These are phyloP conservation scores for Eumacrocentrus americanus DNA, from an alignment of 2,888 invertebrate species.

Conservation along the genomic window DNA sequence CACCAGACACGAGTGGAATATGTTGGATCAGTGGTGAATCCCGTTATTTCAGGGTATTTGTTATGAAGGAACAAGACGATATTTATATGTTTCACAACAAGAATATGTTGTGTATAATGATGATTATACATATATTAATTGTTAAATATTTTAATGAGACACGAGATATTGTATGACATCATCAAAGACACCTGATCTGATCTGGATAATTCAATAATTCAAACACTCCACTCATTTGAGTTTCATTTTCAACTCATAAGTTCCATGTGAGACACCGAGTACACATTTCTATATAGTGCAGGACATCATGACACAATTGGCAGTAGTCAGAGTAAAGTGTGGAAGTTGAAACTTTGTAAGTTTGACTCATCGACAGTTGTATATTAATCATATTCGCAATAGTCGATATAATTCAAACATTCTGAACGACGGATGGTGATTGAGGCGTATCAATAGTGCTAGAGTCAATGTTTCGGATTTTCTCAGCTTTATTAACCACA, in stretches of 20 bases:
- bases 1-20: no score
- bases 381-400: not conserved
- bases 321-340: constrained; percentile 58
- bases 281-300: constrained; percentile 40
- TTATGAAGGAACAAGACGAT: no score
- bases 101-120: not conserved
- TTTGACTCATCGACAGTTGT: not conserved
- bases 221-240: constrained; percentile 8
- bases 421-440: not conserved
- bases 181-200: not conserved
- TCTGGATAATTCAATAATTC: not conserved
- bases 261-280: constrained; percentile 48
- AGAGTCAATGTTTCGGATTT: constrained; percentile 27
- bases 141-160: not conserved
- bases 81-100: no score
- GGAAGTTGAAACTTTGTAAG: constrained; percentile 51
- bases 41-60: no score
- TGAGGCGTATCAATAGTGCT: constrained; percentile 7
- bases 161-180: not conserved
- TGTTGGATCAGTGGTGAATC: no score
- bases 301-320: constrained; percentile 33
- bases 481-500: not conserved
- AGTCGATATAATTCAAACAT: not conserved
- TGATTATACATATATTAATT: not conserved
- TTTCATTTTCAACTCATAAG: constrained; percentile 9